Conservation (phyloP, 2,888 invertebrate genomes). For the Clusia tigrina region DNA sequence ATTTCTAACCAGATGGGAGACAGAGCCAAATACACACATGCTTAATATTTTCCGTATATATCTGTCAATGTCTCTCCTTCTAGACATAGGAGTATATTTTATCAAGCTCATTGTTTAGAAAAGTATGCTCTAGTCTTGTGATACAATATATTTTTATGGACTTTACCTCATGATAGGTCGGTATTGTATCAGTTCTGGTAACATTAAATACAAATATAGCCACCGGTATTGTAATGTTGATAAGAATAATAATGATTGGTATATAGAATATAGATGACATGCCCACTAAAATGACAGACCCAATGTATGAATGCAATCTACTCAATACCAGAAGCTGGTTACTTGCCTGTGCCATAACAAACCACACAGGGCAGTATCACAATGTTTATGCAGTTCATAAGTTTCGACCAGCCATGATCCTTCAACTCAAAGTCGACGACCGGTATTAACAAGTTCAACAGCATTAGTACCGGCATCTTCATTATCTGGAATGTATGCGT, state of each 20-base stretch:
- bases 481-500: constrained; percentile 37
- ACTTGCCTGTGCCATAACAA: not conserved
- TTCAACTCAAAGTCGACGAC: constrained; percentile 40
- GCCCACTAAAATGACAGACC: no score
- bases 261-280: no score
- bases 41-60: no score
- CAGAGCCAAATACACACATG: no score
- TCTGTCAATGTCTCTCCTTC: no score
- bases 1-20: no score
- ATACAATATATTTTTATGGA: no score
- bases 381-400: constrained; percentile 41
- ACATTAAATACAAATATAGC: constrained; percentile 6
- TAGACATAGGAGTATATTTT: no score
- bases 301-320: not conserved
- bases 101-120: no score
- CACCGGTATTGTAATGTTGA: not conserved
- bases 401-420: constrained; percentile 47
- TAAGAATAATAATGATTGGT: not conserved
- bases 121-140: no score
- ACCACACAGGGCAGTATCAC: constrained; percentile 28
- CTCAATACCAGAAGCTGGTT: no score
- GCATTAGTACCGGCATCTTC: constrained; percentile 66
- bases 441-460: constrained; percentile 66
- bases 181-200: constrained; percentile 31
- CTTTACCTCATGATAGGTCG: not conserved